Evolutionary conservation across 2,888 invertebrate genomes (phyloP).

Genomic region (Spialia ferax): DNA sequence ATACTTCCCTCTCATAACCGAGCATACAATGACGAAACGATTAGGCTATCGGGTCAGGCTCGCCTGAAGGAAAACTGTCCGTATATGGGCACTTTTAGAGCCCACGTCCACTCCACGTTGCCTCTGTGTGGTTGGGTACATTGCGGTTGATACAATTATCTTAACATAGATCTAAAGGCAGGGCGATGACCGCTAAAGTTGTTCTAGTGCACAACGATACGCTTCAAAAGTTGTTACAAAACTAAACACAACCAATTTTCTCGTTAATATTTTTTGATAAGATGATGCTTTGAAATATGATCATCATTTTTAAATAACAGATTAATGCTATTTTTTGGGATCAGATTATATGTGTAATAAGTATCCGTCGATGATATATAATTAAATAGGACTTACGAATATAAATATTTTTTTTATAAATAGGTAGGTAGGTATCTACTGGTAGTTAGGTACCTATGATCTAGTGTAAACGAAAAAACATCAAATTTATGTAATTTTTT

Average conservation of each 20-base stretch:
- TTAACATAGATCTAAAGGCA: slow-evolving; percentile 76
- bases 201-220: slow-evolving; percentile 59
- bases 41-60: slow-evolving; percentile 35
- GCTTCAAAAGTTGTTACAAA: slow-evolving; percentile 52
- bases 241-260: slow-evolving; percentile 39
- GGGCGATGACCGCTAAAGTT: slow-evolving; percentile 71
- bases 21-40: slow-evolving; percentile 39
- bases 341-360: neutral
- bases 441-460: too few relatives aligned
- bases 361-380: too few relatives aligned
- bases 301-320: neutral
- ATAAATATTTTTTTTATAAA: too few relatives aligned
- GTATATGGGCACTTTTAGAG: slow-evolving; percentile 42
- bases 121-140: slow-evolving; percentile 67
- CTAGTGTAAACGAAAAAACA: neutral
- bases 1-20: slow-evolving; percentile 38
- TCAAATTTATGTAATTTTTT: neutral
- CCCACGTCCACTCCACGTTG: slow-evolving; percentile 57
- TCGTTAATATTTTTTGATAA: slow-evolving; percentile 22
- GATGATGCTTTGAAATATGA: neutral
- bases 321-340: neutral
- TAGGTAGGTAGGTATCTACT: too few relatives aligned
- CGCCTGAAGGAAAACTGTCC: slow-evolving; percentile 39
- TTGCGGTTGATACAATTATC: slow-evolving; percentile 82
- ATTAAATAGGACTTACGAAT: too few relatives aligned